phyloP scores from a whole-genome alignment of 2,888 invertebrate genomes.

The Pyrrhosoma nymphula region DNA sequence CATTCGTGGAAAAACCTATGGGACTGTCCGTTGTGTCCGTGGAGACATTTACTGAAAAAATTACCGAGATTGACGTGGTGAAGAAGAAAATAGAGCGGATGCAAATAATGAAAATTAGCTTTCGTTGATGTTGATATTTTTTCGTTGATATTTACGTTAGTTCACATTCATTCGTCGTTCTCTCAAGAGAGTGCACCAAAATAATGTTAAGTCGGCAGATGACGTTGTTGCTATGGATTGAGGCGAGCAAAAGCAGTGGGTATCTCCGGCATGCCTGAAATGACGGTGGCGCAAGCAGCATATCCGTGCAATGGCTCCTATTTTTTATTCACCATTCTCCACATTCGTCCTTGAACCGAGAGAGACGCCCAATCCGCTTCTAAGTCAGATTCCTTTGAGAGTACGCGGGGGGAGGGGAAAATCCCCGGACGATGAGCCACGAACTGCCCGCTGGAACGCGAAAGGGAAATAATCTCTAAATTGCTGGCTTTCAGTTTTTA shows the following conservation, averaged over 20 bases:
- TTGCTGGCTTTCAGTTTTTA: background rate
- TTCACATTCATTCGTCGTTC: no score
- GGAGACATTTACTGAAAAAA: no score
- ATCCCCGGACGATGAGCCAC: background rate
- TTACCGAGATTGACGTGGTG: no score
- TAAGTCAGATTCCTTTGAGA: background rate
- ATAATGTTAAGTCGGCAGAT: no score
- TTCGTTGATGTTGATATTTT: no score
- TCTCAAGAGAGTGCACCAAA: no score
- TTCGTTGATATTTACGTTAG: no score
- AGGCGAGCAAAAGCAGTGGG: background rate
- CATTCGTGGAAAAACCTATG: no score
- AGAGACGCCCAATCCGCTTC: slow-evolving; percentile 4
- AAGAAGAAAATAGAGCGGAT: no score
- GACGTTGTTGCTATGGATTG: no score
- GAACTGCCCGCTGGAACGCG: background rate
- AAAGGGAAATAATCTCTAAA: background rate
- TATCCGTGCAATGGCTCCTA: background rate
- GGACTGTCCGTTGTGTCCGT: no score
- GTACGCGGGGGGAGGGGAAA: background rate
- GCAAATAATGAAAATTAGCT: no score
- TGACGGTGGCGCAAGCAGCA: slow-evolving; percentile 7
- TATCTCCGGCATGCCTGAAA: background rate
- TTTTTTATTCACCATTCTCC: slow-evolving; percentile 4
- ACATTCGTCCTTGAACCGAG: slow-evolving; percentile 3